A percentile compares a stretch with the other conserved stretches of the same genome.
phyloP scores from a whole-genome alignment of 2,113 vertebrate species.

The Ptilonorhynchus violaceus region DNA sequence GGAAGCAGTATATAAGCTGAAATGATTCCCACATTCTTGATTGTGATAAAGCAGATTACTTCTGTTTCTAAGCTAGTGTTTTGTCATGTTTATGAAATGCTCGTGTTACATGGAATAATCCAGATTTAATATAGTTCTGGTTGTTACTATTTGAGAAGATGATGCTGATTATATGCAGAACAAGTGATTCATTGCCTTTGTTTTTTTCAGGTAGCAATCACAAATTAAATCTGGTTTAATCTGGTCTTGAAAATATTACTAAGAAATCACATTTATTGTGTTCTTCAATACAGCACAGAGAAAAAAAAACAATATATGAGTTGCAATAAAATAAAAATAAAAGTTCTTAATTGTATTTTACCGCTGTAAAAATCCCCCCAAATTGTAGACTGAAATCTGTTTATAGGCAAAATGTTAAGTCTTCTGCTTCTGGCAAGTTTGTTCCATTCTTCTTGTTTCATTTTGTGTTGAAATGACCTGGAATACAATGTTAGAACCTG shows the following conservation, averaged over 20 bases:
- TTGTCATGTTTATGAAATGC: background rate
- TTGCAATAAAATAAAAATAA: background rate
- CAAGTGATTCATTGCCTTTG: background rate
- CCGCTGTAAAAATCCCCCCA: background rate
- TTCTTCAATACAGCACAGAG: background rate
- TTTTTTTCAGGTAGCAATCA: background rate
- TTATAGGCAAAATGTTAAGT: background rate
- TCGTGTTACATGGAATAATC: background rate
- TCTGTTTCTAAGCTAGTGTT: background rate
- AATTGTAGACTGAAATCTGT: background rate
- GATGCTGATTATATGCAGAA: background rate
- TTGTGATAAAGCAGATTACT: background rate
- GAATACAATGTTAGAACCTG: background rate
- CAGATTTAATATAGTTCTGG: background rate
- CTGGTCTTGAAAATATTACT: background rate
- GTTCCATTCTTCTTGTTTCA: background rate
- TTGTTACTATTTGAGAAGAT: background rate
- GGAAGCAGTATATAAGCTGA: background rate
- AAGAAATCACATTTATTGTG: background rate
- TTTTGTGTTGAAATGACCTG: background rate
- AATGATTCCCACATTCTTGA: background rate
- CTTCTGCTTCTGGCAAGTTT: background rate
- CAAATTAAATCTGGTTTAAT: background rate
- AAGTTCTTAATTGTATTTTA: background rate
- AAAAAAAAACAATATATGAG: background rate